Conservation (phyloP, 1,140 invertebrate genomes). For the Rhizoglyphus robini region DNA sequence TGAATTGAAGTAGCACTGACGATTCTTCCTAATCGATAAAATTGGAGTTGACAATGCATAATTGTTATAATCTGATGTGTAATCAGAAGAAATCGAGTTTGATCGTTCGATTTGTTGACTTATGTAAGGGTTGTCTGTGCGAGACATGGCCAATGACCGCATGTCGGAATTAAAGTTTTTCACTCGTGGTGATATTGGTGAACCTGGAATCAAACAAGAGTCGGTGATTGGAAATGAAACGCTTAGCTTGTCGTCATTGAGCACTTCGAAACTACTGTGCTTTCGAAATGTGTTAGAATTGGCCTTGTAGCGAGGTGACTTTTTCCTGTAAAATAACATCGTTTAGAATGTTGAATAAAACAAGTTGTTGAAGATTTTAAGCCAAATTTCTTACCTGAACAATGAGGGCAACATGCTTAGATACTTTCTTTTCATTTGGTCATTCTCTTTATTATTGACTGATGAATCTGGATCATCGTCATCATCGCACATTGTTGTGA, state of each 20-base stretch:
- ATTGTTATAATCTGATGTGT: not conserved
- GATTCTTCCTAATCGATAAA: not conserved
- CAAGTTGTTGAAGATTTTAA: not conserved
- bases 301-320: not conserved
- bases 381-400: not conserved
- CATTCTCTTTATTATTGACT: constrained; percentile 8
- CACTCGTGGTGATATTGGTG: constrained; percentile 34
- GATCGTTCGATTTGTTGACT: constrained; percentile 35
- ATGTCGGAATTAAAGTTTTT: constrained; percentile 67
- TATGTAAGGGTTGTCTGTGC: constrained; percentile 67
- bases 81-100: constrained; percentile 1
- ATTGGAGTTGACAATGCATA: not conserved
- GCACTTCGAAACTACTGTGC: not conserved
- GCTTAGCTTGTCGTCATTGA: not conserved
- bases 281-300: not conserved
- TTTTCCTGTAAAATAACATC: not conserved
- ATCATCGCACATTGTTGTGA: no score
- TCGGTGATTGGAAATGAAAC: constrained; percentile 9
- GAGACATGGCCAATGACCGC: constrained; percentile 57
- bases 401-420: not conserved
- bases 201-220: not conserved
- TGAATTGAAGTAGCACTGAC: no score
- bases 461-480: not conserved
- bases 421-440: not conserved
- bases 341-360: not conserved